Evolutionary conservation across 2,888 invertebrate genomes (phyloP).

Genomic region (Limnephilus rhombicus): DNA sequence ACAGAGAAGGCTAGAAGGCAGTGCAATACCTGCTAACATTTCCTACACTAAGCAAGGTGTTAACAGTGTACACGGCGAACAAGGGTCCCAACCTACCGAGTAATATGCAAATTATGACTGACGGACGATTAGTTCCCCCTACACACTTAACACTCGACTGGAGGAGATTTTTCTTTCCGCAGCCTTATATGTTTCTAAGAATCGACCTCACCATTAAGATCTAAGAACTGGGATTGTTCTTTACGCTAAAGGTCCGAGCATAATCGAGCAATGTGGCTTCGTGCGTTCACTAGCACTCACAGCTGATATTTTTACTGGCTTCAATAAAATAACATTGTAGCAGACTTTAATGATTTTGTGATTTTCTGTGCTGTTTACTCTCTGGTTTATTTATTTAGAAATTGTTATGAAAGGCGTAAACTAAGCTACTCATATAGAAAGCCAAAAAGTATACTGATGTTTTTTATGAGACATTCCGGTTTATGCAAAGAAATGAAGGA

Average conservation of each 20-base stretch:
- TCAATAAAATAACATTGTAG: background rate
- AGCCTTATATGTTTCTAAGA: slow-evolving; percentile 19
- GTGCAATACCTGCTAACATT: background rate
- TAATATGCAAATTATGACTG: slow-evolving; percentile 59
- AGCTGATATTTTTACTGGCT: background rate
- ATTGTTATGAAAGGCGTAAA: background rate
- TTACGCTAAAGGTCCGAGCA: slow-evolving; percentile 24
- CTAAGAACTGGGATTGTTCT: slow-evolving; percentile 7
- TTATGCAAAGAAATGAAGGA: too few species aligned
- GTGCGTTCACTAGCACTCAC: background rate
- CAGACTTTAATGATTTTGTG: background rate
- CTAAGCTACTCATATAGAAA: too few species aligned
- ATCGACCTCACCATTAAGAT: slow-evolving; percentile 8
- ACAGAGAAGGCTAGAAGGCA: background rate
- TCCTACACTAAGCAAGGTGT: slow-evolving; percentile 33
- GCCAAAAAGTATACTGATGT: background rate
- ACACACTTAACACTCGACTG: slow-evolving; percentile 5
- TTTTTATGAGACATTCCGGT: too few species aligned
- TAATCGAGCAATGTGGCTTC: slow-evolving; percentile 16
- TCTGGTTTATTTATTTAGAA: background rate
- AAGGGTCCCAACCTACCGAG: slow-evolving; percentile 44
- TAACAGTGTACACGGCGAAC: slow-evolving; percentile 32
- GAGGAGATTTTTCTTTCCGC: slow-evolving; percentile 17
- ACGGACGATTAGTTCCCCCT: slow-evolving; percentile 58
- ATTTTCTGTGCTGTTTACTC: background rate